Conservation (phyloP, 92 coral and sea anemone species). For the Epizoanthus fatuus region DNA sequence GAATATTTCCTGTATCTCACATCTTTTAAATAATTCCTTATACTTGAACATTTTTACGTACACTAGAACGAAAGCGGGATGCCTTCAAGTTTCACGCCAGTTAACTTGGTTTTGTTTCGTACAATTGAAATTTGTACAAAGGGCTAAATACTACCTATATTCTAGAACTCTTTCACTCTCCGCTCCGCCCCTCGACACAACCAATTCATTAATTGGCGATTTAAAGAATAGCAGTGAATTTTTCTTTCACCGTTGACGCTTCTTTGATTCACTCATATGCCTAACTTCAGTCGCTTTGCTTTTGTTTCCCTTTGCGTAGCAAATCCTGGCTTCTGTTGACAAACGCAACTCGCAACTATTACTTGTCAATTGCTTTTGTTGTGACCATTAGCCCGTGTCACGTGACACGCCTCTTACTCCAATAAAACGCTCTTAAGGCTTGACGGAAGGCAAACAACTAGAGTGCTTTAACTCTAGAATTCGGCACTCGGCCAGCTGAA, state of each 20-base stretch:
- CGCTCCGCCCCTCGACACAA: conserved; percentile 25
- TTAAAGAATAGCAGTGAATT: background rate
- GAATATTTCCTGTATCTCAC: conserved; percentile 3
- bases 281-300: background rate
- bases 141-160: background rate
- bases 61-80: conserved; percentile 4
- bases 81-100: conserved; percentile 9
- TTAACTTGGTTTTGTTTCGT: conserved; percentile 31
- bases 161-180: background rate
- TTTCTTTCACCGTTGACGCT: background rate
- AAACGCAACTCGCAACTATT: conserved; percentile 1
- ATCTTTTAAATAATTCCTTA: conserved; percentile 27
- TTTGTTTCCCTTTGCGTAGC: conserved; percentile 3
- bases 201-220: background rate
- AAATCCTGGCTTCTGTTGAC: conserved; percentile 11
- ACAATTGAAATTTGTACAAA: conserved; percentile 40
- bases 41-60: background rate
- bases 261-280: background rate
- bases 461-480: conserved; percentile 41
- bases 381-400: conserved; percentile 19
- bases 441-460: conserved; percentile 40
- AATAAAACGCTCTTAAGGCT: conserved; percentile 35
- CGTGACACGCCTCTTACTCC: conserved; percentile 41
- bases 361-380: conserved; percentile 19
- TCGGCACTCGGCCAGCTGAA: conserved; percentile 27